Base-by-base conservation (phyloP, 2,113 vertebrate species). In the Gobius niger region DNA sequence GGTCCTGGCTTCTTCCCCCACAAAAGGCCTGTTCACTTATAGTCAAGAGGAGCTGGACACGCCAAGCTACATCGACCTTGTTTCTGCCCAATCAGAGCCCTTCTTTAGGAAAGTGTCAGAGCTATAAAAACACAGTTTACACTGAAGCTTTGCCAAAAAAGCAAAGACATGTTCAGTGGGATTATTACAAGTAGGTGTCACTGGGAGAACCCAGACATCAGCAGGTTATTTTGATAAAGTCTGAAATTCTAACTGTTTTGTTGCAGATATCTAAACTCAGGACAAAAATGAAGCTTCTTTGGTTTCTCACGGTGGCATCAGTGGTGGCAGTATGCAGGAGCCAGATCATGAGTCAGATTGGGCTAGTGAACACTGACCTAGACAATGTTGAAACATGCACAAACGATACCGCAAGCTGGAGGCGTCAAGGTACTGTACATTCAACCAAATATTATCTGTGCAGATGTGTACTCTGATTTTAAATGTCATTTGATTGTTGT, bases 371-470 rank as follows among this genome's bases (percentile, higher is more conserved):
- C 1, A 60, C 57, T 15, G 14, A 6, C 13, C 13, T 60, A 5
- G 0, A 2, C 3, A 12, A 60, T 42, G 7, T 40, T 2, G 0
- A 14, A 13, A 15, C 0, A 41, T 60, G 57, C 40, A 60, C 57
- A 1, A 13, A 60, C 1, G 15, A 34, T 15, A 2, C 34, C 7
- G 0, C 13, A 5, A 9, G 42, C 57, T 60, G 57, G 57, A 72
- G 83, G 34, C 78, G 78, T 47, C 88, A 85, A 87, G 88, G 88
- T 90, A 87, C 3, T 1, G 41, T 73, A 40, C 9, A 12, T 7
- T 13, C 4, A 13, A 12, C 12, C 10, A 46, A 46, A 34, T 56
- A 19, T 53, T 53, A 6, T 53, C 9, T 24, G 5, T 13, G 12
- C 41, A 13, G 6, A 59, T 40, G 14, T 59, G 7, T 40, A 0